A percentile compares a stretch with the other conserved stretches of the same genome.
Conservation (phyloP, 2,797 vertebrate genomes). For the Danio tinwini region DNA sequence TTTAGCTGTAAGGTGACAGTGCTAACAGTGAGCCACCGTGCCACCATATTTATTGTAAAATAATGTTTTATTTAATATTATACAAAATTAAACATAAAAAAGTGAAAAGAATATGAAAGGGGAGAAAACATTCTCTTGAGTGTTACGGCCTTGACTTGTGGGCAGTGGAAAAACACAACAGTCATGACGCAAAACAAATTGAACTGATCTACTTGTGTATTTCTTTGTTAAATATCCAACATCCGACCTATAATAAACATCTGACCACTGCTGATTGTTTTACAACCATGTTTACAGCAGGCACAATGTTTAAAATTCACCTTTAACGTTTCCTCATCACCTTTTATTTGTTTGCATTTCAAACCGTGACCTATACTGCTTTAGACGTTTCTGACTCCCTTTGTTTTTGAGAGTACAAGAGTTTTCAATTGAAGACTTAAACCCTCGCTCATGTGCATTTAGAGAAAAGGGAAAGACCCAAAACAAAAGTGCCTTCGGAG, state of each 20-base stretch:
- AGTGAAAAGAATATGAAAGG: no score
- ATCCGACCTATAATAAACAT: not conserved
- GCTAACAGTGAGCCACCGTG: no score
- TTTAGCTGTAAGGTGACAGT: no score
- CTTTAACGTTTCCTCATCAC: not conserved
- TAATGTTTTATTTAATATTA: no score
- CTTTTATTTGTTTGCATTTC: conserved; percentile 9
- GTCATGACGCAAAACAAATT: not conserved
- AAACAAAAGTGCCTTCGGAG: conserved; percentile 80
- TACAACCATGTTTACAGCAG: conserved; percentile 1
- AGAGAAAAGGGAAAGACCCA: conserved; percentile 63
- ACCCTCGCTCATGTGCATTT: conserved; percentile 4
- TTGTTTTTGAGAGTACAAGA: conserved; percentile 63
- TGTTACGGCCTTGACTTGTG: no score
- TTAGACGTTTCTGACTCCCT: conserved; percentile 33
- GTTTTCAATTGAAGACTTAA: conserved; percentile 40
- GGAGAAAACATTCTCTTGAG: no score
- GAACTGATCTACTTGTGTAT: not conserved
- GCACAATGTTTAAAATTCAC: not conserved
- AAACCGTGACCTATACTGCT: not conserved
- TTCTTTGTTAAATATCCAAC: conserved; percentile 8
- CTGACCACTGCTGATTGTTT: not conserved
- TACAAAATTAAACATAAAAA: no score
- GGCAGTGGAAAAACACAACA: not conserved
- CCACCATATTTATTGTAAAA: no score